Base-by-base conservation (phyloP, 2,888 invertebrate genomes). In the Callyntrura sp. region DNA sequence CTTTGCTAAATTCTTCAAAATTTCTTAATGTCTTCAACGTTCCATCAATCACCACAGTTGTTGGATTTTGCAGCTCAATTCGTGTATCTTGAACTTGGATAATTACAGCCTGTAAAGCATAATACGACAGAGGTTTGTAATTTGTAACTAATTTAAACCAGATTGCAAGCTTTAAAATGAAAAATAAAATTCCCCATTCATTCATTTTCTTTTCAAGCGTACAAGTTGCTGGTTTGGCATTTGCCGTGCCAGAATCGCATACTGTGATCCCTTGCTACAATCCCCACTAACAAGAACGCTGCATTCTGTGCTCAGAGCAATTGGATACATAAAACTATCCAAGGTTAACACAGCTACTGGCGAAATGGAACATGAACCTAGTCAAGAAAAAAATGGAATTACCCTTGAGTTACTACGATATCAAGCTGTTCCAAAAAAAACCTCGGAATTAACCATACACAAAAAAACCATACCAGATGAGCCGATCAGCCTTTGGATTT, bases 221-320 rank as follows among this genome's bases (percentile, higher is more conserved):
- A 89, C 89, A 78, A 89, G 89, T 78, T 89, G 89, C 28, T 89
- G 84, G 28, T 89, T 89, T 0, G 89, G 45, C 89, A 89, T 73
- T 90, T 87, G 85, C 55, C 87, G 88, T 3, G 90, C 93, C 8
- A 91, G 55, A 68, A 93, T 87, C 12, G 91, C 91, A 85, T 88
- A 93, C 62, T 92, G 91, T 43, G 93, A 90, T 25, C 88, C 87
- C 9, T 90, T 84, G 23, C 93, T 90, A 62, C 93, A 93, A 82
- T 93, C 93, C 5, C 87, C 92, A 87, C 92, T 92, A 11, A 93
- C 83, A 11, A 93, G 83, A 1, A 93, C 92, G 0, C 73, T 78
- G 73, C 93, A 93, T 25, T 92, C 90, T 17, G 90, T 57, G 25
- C 89, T 89, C 8, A 93, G 45, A 6, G 90, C 23, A 20, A 85